Base-by-base conservation (phyloP, 2,113 vertebrate species). In the Anser brachyrhynchus region DNA sequence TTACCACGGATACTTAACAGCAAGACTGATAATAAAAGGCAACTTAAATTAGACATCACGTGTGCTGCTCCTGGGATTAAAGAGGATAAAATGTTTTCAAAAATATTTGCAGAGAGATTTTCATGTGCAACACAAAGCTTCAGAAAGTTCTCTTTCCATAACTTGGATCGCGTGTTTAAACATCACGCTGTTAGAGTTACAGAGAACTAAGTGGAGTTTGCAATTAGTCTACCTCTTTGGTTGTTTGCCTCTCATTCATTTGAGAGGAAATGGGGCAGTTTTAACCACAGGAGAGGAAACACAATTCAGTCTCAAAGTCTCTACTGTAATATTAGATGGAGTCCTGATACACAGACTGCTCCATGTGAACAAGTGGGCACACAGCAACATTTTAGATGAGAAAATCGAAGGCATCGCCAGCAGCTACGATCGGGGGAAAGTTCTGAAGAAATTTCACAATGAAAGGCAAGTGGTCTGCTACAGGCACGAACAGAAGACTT, bases 341-440 rank as follows among this genome's bases (percentile, higher is more conserved):
- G 66, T 43, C 41, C 22, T 21, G 33, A 69, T 11, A 71, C 23
- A 43, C 28, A 91, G 19, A 28, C 41, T 0, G 2, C 14, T 77
- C 43, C 23, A 31, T 15, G 20, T 9, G 22, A 52, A 71, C 85
- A 43, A 54, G 43, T 21, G 55, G 25, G 11, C 65, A 66, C 6
- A 25, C 49, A 67, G 67, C 31, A 83, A 31, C 23, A 29, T 37
- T 71, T 65, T 2, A n/a, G 29, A 76, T 15, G 37, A 44, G 57
- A 77, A 71, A 89, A 44, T 22, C 1, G 0, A 0, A 54, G 31
- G 61, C 41, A 87, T 0, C 1, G 1, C 10, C 13, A 58, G 67
- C 67, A 69, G 0, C 19, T 17, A 39, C 8, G n/a, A 22, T 17
- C 16, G 43, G 3, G 2, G 16, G 12, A 43, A 91, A 89, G 20